These are phyloP conservation scores for Hydrolagus affinis DNA, from an alignment of 2,113 vertebrate genomes.

Conservation along the genomic window DNA sequence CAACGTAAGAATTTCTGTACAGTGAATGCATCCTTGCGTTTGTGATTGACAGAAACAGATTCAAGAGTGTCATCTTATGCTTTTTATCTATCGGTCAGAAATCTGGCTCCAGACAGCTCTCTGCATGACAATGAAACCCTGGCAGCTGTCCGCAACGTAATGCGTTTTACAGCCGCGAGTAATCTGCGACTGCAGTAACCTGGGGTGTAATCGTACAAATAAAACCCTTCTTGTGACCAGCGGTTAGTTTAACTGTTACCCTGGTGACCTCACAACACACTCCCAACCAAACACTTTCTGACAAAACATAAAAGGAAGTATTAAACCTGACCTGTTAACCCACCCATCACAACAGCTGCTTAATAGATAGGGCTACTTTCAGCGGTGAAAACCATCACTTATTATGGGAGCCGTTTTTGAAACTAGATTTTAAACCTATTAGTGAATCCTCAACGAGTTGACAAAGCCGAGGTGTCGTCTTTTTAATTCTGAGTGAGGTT, in stretches of 20 bases:
- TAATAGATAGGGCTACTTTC: neutral
- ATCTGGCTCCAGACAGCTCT: slow-evolving; percentile 33
- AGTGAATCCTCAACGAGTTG: too few relatives aligned
- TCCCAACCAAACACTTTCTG: neutral
- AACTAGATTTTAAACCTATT: too few relatives aligned
- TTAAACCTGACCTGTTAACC: neutral
- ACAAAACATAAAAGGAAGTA: neutral
- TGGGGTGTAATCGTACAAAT: neutral
- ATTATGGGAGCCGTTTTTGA: too few relatives aligned
- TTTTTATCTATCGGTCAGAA: slow-evolving; percentile 30
- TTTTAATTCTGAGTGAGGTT: too few relatives aligned
- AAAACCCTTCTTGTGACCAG: neutral
- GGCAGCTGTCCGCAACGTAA: slow-evolving; percentile 30
- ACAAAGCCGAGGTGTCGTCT: too few relatives aligned
- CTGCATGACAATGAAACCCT: slow-evolving; percentile 12
- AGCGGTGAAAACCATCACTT: neutral
- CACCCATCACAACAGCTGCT: neutral
- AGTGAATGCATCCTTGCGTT: neutral
- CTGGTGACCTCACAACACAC: neutral
- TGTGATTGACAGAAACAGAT: slow-evolving; percentile 34
- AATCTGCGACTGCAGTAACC: neutral
- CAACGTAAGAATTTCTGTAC: slow-evolving; percentile 29
- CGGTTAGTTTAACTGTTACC: slow-evolving; percentile 15
- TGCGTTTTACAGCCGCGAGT: neutral
- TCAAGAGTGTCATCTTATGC: neutral